Conservation (phyloP, 2,797 vertebrate species). For the Bovichtus diacanthus region DNA sequence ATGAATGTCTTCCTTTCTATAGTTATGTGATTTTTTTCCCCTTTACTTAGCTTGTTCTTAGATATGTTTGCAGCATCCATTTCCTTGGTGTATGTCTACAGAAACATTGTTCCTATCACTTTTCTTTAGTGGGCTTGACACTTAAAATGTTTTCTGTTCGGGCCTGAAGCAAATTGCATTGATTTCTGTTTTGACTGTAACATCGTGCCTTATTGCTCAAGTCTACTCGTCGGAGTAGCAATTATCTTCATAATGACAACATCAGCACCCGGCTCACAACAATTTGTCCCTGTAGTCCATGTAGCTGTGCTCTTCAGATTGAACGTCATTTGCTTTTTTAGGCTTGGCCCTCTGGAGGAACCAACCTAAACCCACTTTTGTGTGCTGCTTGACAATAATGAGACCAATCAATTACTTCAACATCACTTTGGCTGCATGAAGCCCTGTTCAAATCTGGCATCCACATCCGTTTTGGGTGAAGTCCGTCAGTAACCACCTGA, state of each 20-base stretch:
- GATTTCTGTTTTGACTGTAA: constrained; percentile 55
- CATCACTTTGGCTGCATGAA: neutral
- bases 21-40: neutral
- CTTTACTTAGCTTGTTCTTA: no score
- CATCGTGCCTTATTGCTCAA: constrained; percentile 27
- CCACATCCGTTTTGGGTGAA: neutral
- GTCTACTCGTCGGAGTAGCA: constrained; percentile 40
- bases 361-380: constrained; percentile 9
- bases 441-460: neutral
- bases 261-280: constrained; percentile 56
- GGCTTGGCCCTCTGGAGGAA: constrained; percentile 4
- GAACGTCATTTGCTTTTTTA: neutral
- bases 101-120: neutral
- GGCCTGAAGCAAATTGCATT: constrained; percentile 41
- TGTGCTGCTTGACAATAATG: constrained; percentile 39
- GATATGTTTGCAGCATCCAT: neutral
- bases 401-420: constrained; percentile 35
- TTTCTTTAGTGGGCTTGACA: constrained; percentile 9
- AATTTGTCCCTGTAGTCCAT: constrained; percentile 15
- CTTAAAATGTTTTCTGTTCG: constrained; percentile 37
- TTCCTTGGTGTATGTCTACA: neutral
- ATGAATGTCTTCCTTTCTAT: neutral
- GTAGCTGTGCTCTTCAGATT: constrained; percentile 17
- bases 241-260: constrained; percentile 66
- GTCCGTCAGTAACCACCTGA: neutral